phyloP scores from a whole-genome alignment of 2,888 invertebrate species.

The Cryptophagus acutangulus region DNA sequence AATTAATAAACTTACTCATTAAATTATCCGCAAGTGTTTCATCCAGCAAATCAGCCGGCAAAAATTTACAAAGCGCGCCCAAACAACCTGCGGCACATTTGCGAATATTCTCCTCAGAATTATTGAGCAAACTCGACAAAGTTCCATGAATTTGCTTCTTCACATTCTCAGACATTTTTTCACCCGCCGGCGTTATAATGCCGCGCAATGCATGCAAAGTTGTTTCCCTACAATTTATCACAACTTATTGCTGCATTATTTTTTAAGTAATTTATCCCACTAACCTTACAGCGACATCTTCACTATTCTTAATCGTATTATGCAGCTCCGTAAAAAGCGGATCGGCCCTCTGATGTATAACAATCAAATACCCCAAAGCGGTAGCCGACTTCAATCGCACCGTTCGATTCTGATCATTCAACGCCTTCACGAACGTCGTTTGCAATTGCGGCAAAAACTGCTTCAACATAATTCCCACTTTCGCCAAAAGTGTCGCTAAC shows the following conservation, averaged over 20 bases:
- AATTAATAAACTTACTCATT: conserved; percentile 2
- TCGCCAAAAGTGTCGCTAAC: conserved; percentile 82
- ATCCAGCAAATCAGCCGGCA: conserved; percentile 69
- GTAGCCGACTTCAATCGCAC: conserved; percentile 86
- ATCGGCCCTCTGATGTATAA: conserved; percentile 91
- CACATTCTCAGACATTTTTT: conserved; percentile 80
- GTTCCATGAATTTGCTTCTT: conserved; percentile 69
- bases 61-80: conserved; percentile 75
- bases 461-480: conserved; percentile 87
- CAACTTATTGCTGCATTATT: conserved; percentile 21
- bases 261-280: conserved; percentile 6
- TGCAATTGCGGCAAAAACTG: conserved; percentile 98
- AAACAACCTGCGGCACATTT: conserved; percentile 84
- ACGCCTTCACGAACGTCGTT: conserved; percentile 94
- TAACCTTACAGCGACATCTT: conserved; percentile 59
- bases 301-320: conserved; percentile 75
- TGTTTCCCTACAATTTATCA: conserved; percentile 64
- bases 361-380: conserved; percentile 81
- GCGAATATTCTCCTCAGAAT: conserved; percentile 76
- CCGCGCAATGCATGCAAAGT: conserved; percentile 86
- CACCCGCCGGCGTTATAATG: conserved; percentile 77
- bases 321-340: conserved; percentile 92
- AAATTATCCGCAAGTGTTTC: conserved; percentile 65
- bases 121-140: conserved; percentile 62
- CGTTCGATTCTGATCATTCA: conserved; percentile 81